Base-by-base conservation (phyloP, 2,888 invertebrate genomes). In the Dendrolimus pini region DNA sequence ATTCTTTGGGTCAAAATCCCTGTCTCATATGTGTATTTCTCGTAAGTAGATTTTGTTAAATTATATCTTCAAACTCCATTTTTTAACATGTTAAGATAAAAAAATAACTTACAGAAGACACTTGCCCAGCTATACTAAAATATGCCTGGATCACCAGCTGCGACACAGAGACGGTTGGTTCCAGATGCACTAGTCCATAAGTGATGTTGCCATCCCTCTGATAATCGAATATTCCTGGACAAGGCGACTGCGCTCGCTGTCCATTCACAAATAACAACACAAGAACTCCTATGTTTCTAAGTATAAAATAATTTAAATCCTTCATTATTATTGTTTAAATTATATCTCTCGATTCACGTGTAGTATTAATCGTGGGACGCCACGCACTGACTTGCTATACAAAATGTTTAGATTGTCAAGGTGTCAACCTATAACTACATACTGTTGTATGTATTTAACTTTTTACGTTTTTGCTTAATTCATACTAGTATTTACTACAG, bases 201-300 rank as follows among this genome's bases (percentile, higher is more conserved):
- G 54, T 41, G 14, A 14, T 41, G 7, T 14, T 12, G 0, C 56
- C 54, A 13, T 57, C 56, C n/a, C n/a, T 54, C 7, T 7, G 42
- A 18, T 57, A 57, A 42, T 57, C 54, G 54, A 57, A 54, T 41
- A 54, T 41, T 12, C 41, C 57, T 7, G 54, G 54, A 30, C 57
- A 54, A 1, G 54, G 57, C 47, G 54, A 54, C 54, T 57, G 41
- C 9, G 54, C 8, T 13, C 42, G 54, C 54, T 57, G 53, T 9
- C 56, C 47, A 12, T 47, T 47, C 47, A 47, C 9, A 47, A 47
- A 47, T 47, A 47, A 47, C 47, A 47, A 9, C 2, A 7, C 47
- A 3, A 47, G 12, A 47, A 47, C 47, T 12, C 9, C 9, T 10
- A 47, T 12, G 6, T 47, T 47, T 47, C 12, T 9, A 12, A 47